A percentile compares a stretch with the other conserved stretches of the same genome.
phyloP scores from a whole-genome alignment of 2,888 invertebrate genomes.

The Lumbricus terrestris region DNA sequence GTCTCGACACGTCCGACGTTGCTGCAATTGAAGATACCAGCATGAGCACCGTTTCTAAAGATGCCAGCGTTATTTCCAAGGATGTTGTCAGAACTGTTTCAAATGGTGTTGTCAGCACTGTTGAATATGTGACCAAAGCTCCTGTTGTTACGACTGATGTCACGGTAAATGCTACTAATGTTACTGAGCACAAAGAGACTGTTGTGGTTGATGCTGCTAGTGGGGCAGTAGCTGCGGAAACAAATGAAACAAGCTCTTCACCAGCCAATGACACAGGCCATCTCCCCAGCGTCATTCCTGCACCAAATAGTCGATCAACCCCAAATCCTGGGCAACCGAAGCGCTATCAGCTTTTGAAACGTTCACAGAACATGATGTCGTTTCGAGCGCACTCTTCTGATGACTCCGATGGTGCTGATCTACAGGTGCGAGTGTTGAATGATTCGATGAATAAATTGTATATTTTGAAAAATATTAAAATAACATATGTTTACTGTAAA shows the following conservation, averaged over 20 bases:
- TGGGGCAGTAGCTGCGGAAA: not conserved
- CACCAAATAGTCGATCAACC: not conserved
- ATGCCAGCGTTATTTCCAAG: too few relatives aligned
- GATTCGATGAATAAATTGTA: not conserved
- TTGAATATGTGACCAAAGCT: not conserved
- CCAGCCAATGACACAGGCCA: not conserved
- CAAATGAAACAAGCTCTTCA: not conserved
- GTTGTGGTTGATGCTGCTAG: not conserved
- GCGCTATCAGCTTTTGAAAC: not conserved
- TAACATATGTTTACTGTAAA: not conserved
- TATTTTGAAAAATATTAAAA: too few relatives aligned
- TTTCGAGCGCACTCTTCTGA: not conserved
- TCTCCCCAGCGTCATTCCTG: not conserved
- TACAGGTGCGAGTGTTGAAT: not conserved
- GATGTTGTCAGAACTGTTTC: not conserved
- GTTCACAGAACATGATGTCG: not conserved
- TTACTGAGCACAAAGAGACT: not conserved
- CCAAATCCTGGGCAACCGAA: not conserved
- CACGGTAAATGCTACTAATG: not conserved
- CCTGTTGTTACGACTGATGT: not conserved
- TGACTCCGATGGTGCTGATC: not conserved
- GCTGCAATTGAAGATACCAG: not conserved
- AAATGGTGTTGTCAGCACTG: not conserved
- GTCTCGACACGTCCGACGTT: not conserved
- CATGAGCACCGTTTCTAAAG: too few relatives aligned